Evolutionary conservation across 2,797 vertebrate genomes (phyloP), one percentile per base, ranked within the genome.

Genomic region (Arrhamphus sclerolepis): DNA sequence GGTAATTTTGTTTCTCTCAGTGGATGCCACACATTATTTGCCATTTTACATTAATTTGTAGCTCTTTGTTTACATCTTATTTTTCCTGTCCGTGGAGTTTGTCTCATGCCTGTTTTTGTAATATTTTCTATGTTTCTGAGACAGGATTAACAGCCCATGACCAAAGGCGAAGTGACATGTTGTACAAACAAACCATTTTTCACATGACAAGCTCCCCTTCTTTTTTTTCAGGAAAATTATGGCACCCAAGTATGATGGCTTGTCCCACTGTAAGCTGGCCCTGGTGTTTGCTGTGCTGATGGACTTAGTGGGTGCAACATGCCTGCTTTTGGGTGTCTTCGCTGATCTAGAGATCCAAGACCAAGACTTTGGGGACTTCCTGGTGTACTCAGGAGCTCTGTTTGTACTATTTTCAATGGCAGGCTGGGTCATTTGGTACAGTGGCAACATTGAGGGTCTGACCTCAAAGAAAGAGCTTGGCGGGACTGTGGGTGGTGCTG

Each of bases 371-470:
- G 95, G 95, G 31, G 95, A 97, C 82, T 83, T 97, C 55, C 85
- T 96, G 62, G 94, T 96, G 68, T 97, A 96, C 85, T 82, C 94
- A 0, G 95, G 95, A 1, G 94, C 93, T 14, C 89, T 96, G 63
- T 89, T 97, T 48, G 89, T 96, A 22, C 89, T 96, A 22, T 34
- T 95, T 66, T 96, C 95, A 54, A 86, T 96, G 75, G 91, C 91
- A 0, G 94, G 93, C 66, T 97, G 96, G 96, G 93, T 96, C 53
- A 89, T 96, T 87, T 97, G 95, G 95, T 97, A 97, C 89, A 97
- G 95, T 5, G 96, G 95, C 60, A 97, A 97, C 78, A 94, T 97
- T 6, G 94, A 95, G 70, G 95, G 95, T n/a, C 86, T 95, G 74
- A 89, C 87, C 24, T 89, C 92, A 34, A 85, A 78, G 0, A 93